Conservation (phyloP, 2,888 invertebrate species). For the Pyrgus malvae region DNA sequence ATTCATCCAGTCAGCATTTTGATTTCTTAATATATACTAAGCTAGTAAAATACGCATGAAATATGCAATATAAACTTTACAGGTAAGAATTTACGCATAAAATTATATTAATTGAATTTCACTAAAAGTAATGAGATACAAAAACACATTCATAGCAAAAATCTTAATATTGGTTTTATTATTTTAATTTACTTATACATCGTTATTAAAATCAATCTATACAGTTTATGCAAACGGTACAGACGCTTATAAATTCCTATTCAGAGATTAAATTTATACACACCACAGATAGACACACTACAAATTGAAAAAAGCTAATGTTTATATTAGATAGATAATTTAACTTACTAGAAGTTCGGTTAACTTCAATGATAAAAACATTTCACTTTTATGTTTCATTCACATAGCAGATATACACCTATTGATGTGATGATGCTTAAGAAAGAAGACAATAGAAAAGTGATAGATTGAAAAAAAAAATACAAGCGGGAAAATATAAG, state of each 20-base stretch:
- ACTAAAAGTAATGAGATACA: slow-evolving; percentile 10
- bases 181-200: slow-evolving; percentile 11
- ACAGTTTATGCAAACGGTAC: slow-evolving; percentile 54
- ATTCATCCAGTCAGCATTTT: no score
- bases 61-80: neutral
- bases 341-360: neutral
- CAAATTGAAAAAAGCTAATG: neutral
- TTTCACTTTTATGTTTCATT: neutral
- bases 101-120: slow-evolving; percentile 3
- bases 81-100: neutral
- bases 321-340: neutral
- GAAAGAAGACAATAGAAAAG: neutral
- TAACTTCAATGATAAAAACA: no score
- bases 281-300: neutral
- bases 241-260: slow-evolving; percentile 36
- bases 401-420: neutral
- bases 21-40: neutral
- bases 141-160: slow-evolving; percentile 14
- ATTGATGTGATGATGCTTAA: neutral
- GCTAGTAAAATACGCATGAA: slow-evolving; percentile 5
- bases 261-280: slow-evolving; percentile 19
- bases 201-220: slow-evolving; percentile 44
- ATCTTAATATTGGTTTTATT: neutral
- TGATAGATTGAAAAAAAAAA: neutral
- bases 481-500: neutral